Percentiles rank a stretch among this genome's conserved stretches.
phyloP scores from a whole-genome alignment of 2,113 vertebrate species.

The Sinocyclocheilus rhinocerous region DNA sequence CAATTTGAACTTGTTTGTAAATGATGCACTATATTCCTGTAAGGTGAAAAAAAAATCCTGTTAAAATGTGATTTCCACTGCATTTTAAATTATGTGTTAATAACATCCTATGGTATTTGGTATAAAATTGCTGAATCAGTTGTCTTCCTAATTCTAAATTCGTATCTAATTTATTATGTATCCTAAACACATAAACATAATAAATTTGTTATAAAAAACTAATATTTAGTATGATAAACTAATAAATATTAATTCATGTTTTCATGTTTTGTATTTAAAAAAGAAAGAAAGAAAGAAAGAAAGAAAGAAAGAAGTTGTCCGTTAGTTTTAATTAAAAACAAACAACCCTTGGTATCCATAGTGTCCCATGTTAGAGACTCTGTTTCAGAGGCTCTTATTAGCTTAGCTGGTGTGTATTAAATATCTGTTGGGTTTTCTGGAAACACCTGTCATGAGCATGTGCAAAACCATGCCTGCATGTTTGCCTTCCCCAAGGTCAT shows the following conservation, averaged over 20 bases:
- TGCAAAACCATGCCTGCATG: constrained; percentile 56
- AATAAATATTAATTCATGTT: neutral
- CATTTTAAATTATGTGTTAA: neutral
- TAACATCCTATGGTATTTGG: neutral
- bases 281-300: no score
- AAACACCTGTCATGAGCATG: constrained; percentile 29
- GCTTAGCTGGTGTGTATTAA: neutral
- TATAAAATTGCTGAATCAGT: neutral
- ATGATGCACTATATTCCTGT: no score
- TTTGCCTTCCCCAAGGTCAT: constrained; percentile 66
- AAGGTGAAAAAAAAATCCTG: no score
- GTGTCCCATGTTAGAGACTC: neutral
- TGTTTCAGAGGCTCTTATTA: neutral
- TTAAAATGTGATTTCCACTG: neutral
- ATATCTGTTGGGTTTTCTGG: constrained; percentile 17
- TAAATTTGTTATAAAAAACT: neutral
- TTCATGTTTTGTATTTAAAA: no score
- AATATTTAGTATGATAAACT: neutral
- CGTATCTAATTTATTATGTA: neutral
- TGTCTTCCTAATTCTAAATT: neutral
- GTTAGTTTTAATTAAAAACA: neutral
- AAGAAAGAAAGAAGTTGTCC: neutral
- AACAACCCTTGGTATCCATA: neutral
- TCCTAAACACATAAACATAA: neutral
- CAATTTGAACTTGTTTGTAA: no score